These are phyloP conservation scores for Drosophila fuyamai DNA, from an alignment of 1,140 invertebrate genomes.

Conservation along the genomic window DNA sequence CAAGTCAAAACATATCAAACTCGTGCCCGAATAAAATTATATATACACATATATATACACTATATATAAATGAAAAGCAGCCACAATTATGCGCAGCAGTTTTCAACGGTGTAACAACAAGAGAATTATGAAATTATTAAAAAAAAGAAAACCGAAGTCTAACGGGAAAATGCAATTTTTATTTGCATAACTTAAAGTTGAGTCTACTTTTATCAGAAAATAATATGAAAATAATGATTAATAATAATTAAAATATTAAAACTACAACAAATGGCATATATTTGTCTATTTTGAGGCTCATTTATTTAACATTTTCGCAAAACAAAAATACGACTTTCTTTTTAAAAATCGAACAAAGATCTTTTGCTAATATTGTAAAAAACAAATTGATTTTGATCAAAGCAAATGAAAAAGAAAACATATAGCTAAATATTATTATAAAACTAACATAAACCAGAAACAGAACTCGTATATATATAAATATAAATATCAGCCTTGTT, in stretches of 20 bases:
- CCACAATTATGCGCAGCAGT: slow-evolving; percentile 63
- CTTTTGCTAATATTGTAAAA: slow-evolving; percentile 78
- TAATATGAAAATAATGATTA: slow-evolving; percentile 52
- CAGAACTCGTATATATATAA: slow-evolving; percentile 56
- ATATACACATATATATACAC: slow-evolving; percentile 53
- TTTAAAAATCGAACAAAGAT: slow-evolving; percentile 55
- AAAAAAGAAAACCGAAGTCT: slow-evolving; percentile 20
- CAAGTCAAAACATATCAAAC: slow-evolving; percentile 84
- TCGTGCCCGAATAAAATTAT: slow-evolving; percentile 80
- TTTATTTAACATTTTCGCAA: slow-evolving; percentile 68
- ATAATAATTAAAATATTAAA: slow-evolving; percentile 45
- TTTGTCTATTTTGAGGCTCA: slow-evolving; percentile 80
- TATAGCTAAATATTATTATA: slow-evolving; percentile 81
- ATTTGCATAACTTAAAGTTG: slow-evolving; percentile 57
- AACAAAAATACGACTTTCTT: slow-evolving; percentile 56
- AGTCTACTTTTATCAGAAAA: slow-evolving; percentile 66
- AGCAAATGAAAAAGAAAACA: slow-evolving; percentile 44
- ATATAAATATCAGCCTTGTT: slow-evolving; percentile 83
- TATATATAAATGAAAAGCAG: slow-evolving; percentile 38
- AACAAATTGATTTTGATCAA: slow-evolving; percentile 68
- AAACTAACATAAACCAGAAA: slow-evolving; percentile 70
- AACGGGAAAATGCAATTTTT: slow-evolving; percentile 51
- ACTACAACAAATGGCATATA: slow-evolving; percentile 63
- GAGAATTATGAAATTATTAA: slow-evolving; percentile 36
- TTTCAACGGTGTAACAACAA: slow-evolving; percentile 41